Percentiles rank a stretch among this genome's conserved stretches.
Conservation (phyloP, 2,888 invertebrate species). For the Drosophila bunnanda region DNA sequence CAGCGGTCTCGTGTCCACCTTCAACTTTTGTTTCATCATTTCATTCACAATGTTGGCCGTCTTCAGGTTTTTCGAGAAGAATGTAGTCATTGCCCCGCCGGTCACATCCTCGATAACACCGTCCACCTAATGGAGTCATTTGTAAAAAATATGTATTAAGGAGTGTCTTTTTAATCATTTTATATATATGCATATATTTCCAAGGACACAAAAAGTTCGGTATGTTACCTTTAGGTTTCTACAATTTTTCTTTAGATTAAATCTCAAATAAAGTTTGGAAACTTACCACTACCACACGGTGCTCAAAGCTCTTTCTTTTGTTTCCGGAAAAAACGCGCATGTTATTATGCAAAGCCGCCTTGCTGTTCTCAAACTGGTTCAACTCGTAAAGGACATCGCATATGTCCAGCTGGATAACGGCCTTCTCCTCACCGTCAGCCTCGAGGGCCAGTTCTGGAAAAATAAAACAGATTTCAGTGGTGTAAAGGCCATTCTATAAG, state of each 20-base stretch:
- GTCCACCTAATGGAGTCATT: conserved; percentile 60
- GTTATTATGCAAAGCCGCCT: conserved; percentile 73
- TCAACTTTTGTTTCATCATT: conserved; percentile 56
- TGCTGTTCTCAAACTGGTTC: conserved; percentile 78
- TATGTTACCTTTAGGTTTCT: no score
- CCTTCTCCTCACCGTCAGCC: conserved; percentile 57
- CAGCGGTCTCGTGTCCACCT: conserved; percentile 69
- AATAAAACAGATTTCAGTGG: not conserved
- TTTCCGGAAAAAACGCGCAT: conserved; percentile 72
- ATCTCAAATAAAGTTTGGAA: not conserved
- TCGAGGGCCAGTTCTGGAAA: conserved; percentile 38
- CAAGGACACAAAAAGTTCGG: no score
- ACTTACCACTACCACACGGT: conserved; percentile 74
- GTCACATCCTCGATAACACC: conserved; percentile 81
- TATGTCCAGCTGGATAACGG: conserved; percentile 79
- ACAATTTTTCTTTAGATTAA: not conserved
- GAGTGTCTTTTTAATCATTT: not conserved
- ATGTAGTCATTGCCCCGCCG: conserved; percentile 75
- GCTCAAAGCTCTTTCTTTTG: conserved; percentile 69
- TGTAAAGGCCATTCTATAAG: not conserved
- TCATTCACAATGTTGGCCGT: conserved; percentile 66
- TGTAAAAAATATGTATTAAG: not conserved
- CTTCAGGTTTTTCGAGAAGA: conserved; percentile 74
- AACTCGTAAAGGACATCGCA: conserved; percentile 82
- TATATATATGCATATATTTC: not conserved